A percentile compares a stretch with the other conserved stretches of the same genome.
These are phyloP conservation scores for Danaus plexippus DNA, from an alignment of 1,140 invertebrate genomes.

Conservation along the genomic window DNA sequence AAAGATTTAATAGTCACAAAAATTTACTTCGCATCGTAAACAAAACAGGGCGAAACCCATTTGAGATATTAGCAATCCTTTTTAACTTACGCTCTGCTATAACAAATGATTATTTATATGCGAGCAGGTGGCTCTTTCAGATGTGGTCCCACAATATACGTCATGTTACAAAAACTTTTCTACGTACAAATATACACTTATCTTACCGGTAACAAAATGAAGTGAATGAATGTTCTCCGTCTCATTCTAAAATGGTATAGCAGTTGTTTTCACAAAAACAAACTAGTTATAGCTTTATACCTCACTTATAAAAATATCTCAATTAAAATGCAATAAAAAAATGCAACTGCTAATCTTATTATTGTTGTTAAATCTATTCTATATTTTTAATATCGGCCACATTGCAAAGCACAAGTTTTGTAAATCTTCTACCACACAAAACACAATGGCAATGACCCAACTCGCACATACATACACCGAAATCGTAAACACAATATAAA, in stretches of 20 bases:
- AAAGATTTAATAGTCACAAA: conserved; percentile 19
- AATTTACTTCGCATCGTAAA: conserved; percentile 36
- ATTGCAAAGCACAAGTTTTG: no score
- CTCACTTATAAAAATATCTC: no score
- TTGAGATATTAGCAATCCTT: conserved; percentile 64
- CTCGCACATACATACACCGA: conserved; percentile 11
- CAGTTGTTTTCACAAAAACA: no score
- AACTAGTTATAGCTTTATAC: no score
- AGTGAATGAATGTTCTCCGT: conserved; percentile 4
- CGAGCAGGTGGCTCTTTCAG: conserved; percentile 43
- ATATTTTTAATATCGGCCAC: no score
- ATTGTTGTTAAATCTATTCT: no score
- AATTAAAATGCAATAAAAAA: no score
- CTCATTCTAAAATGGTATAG: no score
- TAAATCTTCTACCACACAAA: no score
- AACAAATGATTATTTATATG: conserved; percentile 66
- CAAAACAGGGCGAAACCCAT: conserved; percentile 47
- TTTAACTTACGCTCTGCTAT: conserved; percentile 54
- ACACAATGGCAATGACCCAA: conserved; percentile 5
- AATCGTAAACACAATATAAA: conserved; percentile 18
- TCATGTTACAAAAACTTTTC: conserved; percentile 4
- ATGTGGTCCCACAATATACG: conserved; percentile 18
- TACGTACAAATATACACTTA: no score
- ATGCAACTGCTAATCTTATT: no score
- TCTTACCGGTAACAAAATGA: no score